A percentile compares a stretch with the other conserved stretches of the same genome.
Conservation (phyloP, 2,113 vertebrate genomes). For the Phyllostomus discolor region DNA sequence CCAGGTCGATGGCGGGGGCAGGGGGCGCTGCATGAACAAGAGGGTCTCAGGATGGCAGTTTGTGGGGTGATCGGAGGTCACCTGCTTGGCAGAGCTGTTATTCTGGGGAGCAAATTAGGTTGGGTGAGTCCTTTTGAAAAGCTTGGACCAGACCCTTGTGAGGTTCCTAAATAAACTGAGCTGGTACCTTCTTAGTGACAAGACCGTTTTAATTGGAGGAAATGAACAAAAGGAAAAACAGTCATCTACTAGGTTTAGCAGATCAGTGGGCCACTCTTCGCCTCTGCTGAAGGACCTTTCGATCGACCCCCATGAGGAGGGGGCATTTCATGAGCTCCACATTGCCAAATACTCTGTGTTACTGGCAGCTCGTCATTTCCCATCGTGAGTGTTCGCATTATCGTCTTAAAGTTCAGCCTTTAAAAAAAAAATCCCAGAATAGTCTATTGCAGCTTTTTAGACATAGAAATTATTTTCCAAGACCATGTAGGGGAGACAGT, state of each 20-base stretch:
- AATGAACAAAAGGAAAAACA: background rate
- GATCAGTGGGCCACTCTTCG: rapidly evolving
- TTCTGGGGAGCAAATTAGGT: background rate
- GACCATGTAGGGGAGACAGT: background rate
- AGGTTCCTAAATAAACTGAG: background rate
- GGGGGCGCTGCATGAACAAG: rapidly evolving
- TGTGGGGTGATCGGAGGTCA: background rate
- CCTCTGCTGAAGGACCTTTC: background rate
- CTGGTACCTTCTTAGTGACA: background rate
- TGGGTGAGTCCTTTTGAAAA: background rate
- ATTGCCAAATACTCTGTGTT: background rate
- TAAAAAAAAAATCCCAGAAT: background rate
- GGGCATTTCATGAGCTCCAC: background rate
- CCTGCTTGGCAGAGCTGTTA: background rate
- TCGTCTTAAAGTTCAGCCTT: constrained; percentile 1
- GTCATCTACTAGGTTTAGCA: background rate
- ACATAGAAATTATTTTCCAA: constrained; percentile 13
- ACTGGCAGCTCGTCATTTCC: background rate
- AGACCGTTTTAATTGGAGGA: background rate
- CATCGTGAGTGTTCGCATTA: background rate
- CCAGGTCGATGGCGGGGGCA: rapidly evolving
- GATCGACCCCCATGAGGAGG: background rate
- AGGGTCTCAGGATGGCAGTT: background rate
- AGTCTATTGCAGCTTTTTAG: background rate
- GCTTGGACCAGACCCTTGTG: background rate